Evolutionary conservation across 2,797 vertebrate genomes (phyloP), one percentile per base, ranked within the genome.

Genomic region (Epinephelus malabaricus): DNA sequence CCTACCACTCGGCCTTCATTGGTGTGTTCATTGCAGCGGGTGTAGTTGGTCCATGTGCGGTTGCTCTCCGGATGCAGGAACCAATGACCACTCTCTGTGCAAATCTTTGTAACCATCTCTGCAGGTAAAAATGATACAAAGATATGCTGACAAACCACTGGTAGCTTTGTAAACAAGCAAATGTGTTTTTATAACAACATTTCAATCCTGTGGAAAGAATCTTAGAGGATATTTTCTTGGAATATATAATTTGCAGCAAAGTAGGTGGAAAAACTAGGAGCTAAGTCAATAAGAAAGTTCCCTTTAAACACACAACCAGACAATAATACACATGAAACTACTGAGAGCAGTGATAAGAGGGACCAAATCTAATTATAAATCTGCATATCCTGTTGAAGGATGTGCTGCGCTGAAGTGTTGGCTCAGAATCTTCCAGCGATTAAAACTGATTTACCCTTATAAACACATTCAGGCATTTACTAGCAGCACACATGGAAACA

Each of bases 51-150:
- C 98, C 98, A 99, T 0, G 97, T 99, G 70, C 97, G 94, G 93
- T 99, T 99, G 93, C 98, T 99, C 65, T 94, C 94, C 0, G 98
- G 98, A 81, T 99, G 98, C 65, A 94, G 92, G 86, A 99, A 99
- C 98, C 98, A 99, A 18, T 96, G 92, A 40, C 98, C 98, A 0
- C 87, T 95, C 30, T 94, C 93, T 30, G 96, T 96, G 86, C 98
- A 99, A 80, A 97, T 97, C 95, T 99, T 99, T 3, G 96, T 96
- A 38, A 96, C 98, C 94, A 97, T 98, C 93, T 99, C 98, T 99
- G 90, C 83, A 60, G 21, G 58, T 10, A 34, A 72, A 59, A 60
- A 75, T 15, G 1, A 74, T 2, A 30, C 6, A 67, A 2, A 69
- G 2, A 56, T 12, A 18, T 54, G n/a, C 21, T 10, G 25, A 45